Evolutionary conservation across 2,797 vertebrate genomes (phyloP).

Genomic region (Masticophis lateralis): DNA sequence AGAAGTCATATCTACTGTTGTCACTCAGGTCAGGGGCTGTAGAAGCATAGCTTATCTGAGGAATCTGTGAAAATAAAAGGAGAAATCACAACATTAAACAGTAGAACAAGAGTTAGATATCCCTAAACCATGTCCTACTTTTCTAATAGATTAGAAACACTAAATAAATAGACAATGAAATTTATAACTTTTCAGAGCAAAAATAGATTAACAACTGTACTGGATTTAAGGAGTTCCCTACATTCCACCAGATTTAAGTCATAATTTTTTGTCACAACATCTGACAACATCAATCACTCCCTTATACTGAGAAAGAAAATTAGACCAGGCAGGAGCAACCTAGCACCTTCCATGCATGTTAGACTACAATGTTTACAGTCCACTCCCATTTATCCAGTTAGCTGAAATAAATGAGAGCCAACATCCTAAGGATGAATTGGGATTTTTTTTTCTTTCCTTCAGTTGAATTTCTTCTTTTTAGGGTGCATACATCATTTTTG

Average conservation of each 20-base stretch:
- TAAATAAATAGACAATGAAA: background rate
- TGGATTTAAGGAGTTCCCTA: background rate
- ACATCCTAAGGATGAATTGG: background rate
- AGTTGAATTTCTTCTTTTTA: background rate
- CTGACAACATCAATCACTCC: background rate
- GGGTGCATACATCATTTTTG: background rate
- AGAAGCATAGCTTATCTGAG: conserved; percentile 95
- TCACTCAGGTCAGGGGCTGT: conserved; percentile 92
- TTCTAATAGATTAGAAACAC: background rate
- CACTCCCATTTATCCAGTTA: background rate
- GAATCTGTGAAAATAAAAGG: conserved; percentile 75
- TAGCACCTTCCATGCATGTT: background rate
- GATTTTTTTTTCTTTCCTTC: background rate
- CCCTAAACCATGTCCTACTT: background rate
- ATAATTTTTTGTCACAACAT: background rate
- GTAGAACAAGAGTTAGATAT: background rate
- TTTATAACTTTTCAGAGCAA: background rate
- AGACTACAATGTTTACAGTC: background rate
- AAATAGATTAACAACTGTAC: background rate
- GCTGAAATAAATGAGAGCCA: background rate
- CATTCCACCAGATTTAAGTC: background rate
- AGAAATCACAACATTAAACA: background rate
- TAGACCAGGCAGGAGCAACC: background rate
- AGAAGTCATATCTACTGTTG: conserved; percentile 96
- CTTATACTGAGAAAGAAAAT: background rate